Percentiles rank a stretch among this genome's conserved stretches.
phyloP scores from a whole-genome alignment of 2,113 vertebrate species.

The Anolis carolinensis region DNA sequence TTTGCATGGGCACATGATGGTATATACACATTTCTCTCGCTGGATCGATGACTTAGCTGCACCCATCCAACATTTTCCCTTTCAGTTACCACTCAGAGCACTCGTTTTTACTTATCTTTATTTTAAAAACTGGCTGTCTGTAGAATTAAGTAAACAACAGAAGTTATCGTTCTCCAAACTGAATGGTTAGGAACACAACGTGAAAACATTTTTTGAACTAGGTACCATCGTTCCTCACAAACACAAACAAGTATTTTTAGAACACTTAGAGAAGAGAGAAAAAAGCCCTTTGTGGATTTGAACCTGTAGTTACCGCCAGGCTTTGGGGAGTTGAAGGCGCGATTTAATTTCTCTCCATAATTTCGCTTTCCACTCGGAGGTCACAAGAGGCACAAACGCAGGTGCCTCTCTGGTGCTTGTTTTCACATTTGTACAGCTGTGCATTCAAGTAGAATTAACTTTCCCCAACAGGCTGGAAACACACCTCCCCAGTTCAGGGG shows the following conservation, averaged over 20 bases:
- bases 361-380: conserved; percentile 36
- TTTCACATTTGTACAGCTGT: conserved; percentile 66
- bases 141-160: background rate
- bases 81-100: background rate
- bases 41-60: no score
- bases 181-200: background rate
- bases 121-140: conserved; percentile 1
- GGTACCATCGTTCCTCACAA: background rate
- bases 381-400: conserved; percentile 16
- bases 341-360: background rate
- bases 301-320: background rate
- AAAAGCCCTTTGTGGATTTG: conserved; percentile 45
- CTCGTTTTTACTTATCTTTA: background rate
- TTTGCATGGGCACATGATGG: background rate
- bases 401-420: background rate
- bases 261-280: background rate
- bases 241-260: conserved; percentile 25
- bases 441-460: conserved; percentile 47
- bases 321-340: background rate
- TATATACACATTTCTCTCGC: background rate
- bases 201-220: conserved; percentile 31
- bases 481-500: background rate
- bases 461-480: conserved; percentile 47
- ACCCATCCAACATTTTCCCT: background rate
- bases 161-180: background rate